Base-by-base conservation (phyloP, 2,888 invertebrate species). In the Coenonympha arcania region DNA sequence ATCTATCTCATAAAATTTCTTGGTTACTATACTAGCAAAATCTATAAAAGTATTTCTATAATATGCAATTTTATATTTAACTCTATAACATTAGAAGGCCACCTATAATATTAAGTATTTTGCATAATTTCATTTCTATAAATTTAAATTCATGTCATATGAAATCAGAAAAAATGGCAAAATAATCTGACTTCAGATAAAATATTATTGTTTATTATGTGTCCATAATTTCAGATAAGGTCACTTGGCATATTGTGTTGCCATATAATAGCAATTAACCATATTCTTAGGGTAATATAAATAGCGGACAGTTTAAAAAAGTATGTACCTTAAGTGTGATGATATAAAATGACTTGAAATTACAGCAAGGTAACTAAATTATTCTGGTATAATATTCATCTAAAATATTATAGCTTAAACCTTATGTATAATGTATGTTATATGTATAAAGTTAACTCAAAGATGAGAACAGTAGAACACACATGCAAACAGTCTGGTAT, bases 401-500 rank as follows among this genome's bases (percentile, higher is more conserved):
- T 33, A 8, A 4, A 18, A 33, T n/a, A n/a, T n/a, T n/a, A n/a
- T n/a, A 33, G 9, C 9, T 33, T 4, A 6, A 20, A 20, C 11
- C 20, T 24, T 15, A 24, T 8, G 9, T 39, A 24, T 24, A 15
- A n/a, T n/a, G n/a, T n/a, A n/a, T n/a, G n/a, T n/a, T n/a, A n/a
- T n/a, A n/a, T n/a, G n/a, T n/a, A n/a, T n/a, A 22, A 20, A 44
- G 50, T 58, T 58, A 60, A 61, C 59, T 61, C 59, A 64, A 62
- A 64, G 54, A 59, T 54, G 59, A 58, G 15, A 52, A 42, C 59
- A 61, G 54, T 58, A 62, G 57, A 67, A 66, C 64, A 69, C 65
- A 61, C 71, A 70, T 71, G 71, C 70, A 67, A 64, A 46, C 57
- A 43, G 31, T 57, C 52, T 53, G 52, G 54, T 55, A 50, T 59